Evolutionary conservation across 2,797 vertebrate species (phyloP), one percentile per base, ranked within the genome.

Genomic region (Etheostoma nigrum): DNA sequence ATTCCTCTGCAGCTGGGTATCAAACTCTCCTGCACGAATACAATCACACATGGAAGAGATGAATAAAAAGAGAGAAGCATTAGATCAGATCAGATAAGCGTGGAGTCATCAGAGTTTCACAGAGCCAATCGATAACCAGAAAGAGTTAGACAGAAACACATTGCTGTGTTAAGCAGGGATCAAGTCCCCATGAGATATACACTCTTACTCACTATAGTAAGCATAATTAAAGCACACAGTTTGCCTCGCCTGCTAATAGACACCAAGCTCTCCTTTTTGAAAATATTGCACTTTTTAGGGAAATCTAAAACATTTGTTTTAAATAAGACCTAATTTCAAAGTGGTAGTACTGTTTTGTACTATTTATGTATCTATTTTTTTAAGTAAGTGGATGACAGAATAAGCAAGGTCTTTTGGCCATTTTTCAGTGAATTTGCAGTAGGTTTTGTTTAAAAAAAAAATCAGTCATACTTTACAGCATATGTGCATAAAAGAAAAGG

Each of bases 1-100:
- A 93, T 92, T 87, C 53, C 21, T 69, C 44, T 76, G 54, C 68
- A 75, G 74, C 67, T 79, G 58, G 57, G 54, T 72, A 68, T 79
- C 83, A 85, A 75, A 79, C 71, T 73, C 78, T 69, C 65, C 51
- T 15, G 53, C 53, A 59, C 42, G 25, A 49, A n/a, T 52, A 19
- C 55, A 45, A 74, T 67, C 67, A 53, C 74, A 77, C 73, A 80
- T 30, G 30, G 30, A 30, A 30, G 78, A 64, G 66, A 73, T 72
- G 58, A 61, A 83, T 66, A 62, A 57, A 75, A 49, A 72, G 54
- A 72, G 44, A 58, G 21, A 44, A 13, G 49, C 67, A 67, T 79
- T 48, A 61, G 72, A 78, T 76, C 63, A 82, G 57, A 76, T 83
- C 45, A 70, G 73, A 89, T 84, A 63, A 57, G 74, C 60, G 52